phyloP scores from a whole-genome alignment of 2,113 vertebrate species.

The Crotophaga sulcirostris region DNA sequence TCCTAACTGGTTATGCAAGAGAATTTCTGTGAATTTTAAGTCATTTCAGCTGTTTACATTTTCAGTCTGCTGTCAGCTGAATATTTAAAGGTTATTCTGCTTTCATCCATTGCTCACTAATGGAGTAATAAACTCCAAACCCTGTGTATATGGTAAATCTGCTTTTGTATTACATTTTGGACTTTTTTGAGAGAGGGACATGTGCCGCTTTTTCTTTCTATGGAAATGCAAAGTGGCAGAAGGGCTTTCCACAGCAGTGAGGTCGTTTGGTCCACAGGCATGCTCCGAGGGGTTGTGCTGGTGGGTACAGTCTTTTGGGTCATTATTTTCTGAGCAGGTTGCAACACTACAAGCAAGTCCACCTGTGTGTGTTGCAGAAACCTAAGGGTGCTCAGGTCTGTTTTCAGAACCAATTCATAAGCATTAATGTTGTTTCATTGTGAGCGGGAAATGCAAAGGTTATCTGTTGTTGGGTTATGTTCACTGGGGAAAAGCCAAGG shows the following conservation, averaged over 20 bases:
- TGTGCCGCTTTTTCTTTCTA: background rate
- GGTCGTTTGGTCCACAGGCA: background rate
- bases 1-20: background rate
- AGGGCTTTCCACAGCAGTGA: background rate
- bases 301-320: too few species aligned
- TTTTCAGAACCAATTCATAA: background rate
- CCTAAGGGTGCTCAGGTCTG: background rate
- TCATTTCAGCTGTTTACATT: background rate
- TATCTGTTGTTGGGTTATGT: too few species aligned
- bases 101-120: background rate
- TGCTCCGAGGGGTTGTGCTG: background rate
- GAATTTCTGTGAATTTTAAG: background rate
- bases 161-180: background rate
- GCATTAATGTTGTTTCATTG: background rate
- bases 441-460: background rate
- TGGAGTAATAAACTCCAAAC: too few species aligned
- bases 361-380: background rate
- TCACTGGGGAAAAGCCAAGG: background rate
- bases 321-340: background rate
- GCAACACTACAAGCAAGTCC: background rate
- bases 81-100: background rate
- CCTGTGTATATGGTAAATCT: background rate
- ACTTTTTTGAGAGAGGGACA: background rate
- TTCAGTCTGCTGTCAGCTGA: background rate
- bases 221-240: background rate